These are phyloP conservation scores for Atta colombica DNA, from an alignment of 1,140 invertebrate genomes.

Conservation along the genomic window DNA sequence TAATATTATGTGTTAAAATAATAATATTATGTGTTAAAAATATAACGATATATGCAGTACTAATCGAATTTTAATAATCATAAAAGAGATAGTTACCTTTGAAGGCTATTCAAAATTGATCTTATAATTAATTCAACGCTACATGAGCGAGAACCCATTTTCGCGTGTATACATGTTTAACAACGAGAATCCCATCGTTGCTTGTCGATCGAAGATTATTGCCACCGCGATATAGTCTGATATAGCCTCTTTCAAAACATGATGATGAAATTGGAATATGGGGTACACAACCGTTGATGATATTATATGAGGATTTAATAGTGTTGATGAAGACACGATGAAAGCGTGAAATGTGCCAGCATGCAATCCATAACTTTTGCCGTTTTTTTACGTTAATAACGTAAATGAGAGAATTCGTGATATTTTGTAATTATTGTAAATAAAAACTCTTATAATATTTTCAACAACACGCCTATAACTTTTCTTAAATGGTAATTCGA, in stretches of 20 bases:
- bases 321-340: background rate
- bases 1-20: background rate
- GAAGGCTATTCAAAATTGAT: background rate
- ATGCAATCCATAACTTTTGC: background rate
- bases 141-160: conserved; percentile 3
- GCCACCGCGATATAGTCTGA: background rate
- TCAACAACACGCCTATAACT: background rate
- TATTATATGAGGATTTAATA: conserved; percentile 1
- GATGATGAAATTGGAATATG: conserved; percentile 47
- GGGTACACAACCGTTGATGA: conserved; percentile 1
- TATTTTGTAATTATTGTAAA: background rate
- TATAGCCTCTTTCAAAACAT: conserved; percentile 20
- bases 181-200: conserved; percentile 32
- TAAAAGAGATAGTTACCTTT: background rate
- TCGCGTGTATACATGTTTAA: conserved; percentile 14
- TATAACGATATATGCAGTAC: background rate
- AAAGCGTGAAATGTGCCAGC: conserved; percentile 7
- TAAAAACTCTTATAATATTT: background rate
- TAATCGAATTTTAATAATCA: conserved; percentile 2
- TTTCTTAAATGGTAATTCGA: conserved; percentile 14
- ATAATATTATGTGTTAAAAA: background rate
- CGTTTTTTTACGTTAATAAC: background rate
- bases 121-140: background rate
- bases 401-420: background rate
- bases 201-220: conserved; percentile 55